Evolutionary conservation across 2,888 invertebrate species (phyloP).

Genomic region (Caenorhabditis sp.): DNA sequence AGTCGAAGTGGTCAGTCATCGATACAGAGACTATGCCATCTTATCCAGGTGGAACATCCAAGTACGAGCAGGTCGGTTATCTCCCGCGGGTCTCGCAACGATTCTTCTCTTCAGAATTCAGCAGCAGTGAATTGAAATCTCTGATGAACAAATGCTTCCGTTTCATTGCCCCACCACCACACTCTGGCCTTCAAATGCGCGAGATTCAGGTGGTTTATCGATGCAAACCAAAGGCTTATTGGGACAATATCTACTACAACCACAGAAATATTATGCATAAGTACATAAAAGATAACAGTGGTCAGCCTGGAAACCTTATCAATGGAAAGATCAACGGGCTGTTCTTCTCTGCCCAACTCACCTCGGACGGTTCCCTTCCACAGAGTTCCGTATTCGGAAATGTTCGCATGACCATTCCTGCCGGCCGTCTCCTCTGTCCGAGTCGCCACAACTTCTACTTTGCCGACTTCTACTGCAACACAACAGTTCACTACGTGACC

Average conservation of each 20-base stretch:
- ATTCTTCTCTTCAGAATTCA: conserved; percentile 63
- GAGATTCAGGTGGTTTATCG: conserved; percentile 69
- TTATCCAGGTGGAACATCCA: conserved; percentile 43
- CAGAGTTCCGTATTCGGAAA: conserved; percentile 80
- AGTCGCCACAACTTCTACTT: conserved; percentile 80
- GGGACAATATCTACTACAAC: conserved; percentile 74
- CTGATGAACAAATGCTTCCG: conserved; percentile 61
- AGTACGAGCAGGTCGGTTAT: conserved; percentile 54
- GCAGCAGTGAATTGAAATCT: conserved; percentile 52
- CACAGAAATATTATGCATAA: conserved; percentile 76
- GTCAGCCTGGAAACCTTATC: conserved; percentile 79
- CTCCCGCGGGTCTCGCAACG: neutral
- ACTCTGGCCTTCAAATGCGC: conserved; percentile 59
- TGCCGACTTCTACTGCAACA: conserved; percentile 84
- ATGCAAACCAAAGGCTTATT: conserved; percentile 77
- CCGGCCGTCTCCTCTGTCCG: conserved; percentile 53
- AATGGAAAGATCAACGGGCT: conserved; percentile 79
- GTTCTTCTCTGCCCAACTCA: conserved; percentile 82
- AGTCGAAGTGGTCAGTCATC: conserved; percentile 34
- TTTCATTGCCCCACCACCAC: conserved; percentile 42
- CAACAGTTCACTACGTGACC: conserved; percentile 82
- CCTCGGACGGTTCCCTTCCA: conserved; percentile 72
- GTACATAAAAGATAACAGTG: conserved; percentile 81
- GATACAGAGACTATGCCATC: neutral
- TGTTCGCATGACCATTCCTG: conserved; percentile 74